Conservation (phyloP, 2,888 invertebrate species). For the Lithosia quadra region DNA sequence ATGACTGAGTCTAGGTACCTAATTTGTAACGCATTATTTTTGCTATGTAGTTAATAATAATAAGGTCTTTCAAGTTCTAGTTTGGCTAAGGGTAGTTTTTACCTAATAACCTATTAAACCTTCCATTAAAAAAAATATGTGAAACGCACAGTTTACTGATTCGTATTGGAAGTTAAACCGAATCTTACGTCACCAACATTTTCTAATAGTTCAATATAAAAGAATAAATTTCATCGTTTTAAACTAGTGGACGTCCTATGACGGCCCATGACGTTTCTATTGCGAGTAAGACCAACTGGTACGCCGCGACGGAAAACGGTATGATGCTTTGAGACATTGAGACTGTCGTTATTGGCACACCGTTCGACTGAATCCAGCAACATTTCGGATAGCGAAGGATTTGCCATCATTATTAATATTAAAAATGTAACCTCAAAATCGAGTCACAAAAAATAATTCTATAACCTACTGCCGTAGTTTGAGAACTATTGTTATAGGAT, state of each 20-base stretch:
- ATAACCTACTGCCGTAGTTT: background rate
- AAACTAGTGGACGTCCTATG: background rate
- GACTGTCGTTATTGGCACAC: background rate
- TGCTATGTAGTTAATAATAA: background rate
- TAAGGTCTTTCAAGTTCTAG: no score
- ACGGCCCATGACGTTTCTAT: background rate
- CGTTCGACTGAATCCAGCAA: background rate
- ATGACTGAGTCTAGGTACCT: no score
- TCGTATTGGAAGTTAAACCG: background rate
- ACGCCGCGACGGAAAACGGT: background rate
- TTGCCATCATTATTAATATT: background rate
- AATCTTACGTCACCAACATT: background rate
- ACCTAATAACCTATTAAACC: no score
- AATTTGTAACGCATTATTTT: background rate
- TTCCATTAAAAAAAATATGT: no score
- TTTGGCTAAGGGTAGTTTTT: no score
- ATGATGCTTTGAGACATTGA: background rate
- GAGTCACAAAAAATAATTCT: constrained; percentile 1
- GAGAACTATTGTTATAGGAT: background rate
- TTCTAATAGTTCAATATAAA: no score
- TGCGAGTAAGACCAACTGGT: background rate
- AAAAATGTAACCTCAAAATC: background rate
- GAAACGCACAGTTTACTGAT: background rate
- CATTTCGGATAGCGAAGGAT: constrained; percentile 1
- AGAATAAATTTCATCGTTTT: no score